phyloP scores from a whole-genome alignment of 1,140 invertebrate species.

The Acromyrmex charruanus region DNA sequence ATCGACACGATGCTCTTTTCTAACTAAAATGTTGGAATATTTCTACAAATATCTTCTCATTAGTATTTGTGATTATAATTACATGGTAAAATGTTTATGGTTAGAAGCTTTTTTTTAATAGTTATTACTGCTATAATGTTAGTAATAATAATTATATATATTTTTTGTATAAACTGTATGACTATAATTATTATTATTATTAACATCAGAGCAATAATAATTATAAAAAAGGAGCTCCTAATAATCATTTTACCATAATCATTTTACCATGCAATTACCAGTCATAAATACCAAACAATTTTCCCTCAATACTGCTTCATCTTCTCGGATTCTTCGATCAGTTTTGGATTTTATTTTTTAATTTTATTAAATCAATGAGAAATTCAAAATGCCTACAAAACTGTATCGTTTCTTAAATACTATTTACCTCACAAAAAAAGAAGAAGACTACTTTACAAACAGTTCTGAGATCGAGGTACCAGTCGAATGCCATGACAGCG shows the following conservation, averaged over 20 bases:
- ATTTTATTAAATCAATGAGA: background rate
- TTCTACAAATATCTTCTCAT: background rate
- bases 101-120: too few species aligned
- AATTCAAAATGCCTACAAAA: background rate
- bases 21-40: background rate
- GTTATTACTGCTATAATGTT: too few species aligned
- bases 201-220: too few species aligned
- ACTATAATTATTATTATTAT: too few species aligned
- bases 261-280: too few species aligned
- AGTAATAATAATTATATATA: too few species aligned
- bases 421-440: slow-evolving; percentile 39
- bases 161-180: too few species aligned
- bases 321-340: background rate
- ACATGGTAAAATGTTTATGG: too few species aligned
- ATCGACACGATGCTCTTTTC: background rate
- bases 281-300: too few species aligned
- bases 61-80: too few species aligned
- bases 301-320: background rate
- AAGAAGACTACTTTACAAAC: background rate
- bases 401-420: background rate
- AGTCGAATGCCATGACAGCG: slow-evolving; percentile 8
- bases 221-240: too few species aligned
- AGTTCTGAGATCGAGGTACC: slow-evolving; percentile 24
- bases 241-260: too few species aligned
- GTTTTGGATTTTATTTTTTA: background rate